Percentiles rank a stretch among this genome's conserved stretches.
These are phyloP conservation scores for Euborellia annulipes DNA, from an alignment of 1,140 invertebrate genomes.

Conservation along the genomic window DNA sequence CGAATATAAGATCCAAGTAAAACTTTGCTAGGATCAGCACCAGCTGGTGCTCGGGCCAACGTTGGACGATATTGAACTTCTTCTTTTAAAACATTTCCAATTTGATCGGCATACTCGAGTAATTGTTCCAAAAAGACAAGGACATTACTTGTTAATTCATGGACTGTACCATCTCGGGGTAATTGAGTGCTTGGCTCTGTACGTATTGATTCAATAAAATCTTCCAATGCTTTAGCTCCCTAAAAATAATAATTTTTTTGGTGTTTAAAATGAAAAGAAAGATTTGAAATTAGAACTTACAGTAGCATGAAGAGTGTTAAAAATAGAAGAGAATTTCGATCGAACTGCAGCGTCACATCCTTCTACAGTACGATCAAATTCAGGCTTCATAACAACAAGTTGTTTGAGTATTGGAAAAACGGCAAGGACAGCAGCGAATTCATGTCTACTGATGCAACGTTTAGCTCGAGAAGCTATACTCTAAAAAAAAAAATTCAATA, in stretches of 20 bases:
- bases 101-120: constrained; percentile 58
- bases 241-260: too few relatives aligned
- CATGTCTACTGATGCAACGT: constrained; percentile 60
- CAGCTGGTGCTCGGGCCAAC: too few relatives aligned
- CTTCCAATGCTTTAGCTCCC: constrained; percentile 79
- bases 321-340: constrained; percentile 53
- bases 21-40: constrained; percentile 21
- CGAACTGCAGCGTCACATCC: constrained; percentile 51
- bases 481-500: constrained; percentile 28
- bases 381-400: constrained; percentile 59
- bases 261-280: too few relatives aligned
- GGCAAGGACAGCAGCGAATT: constrained; percentile 69
- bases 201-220: constrained; percentile 81
- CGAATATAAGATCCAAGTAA: constrained; percentile 7
- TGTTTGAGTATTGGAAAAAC: constrained; percentile 79
- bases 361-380: constrained; percentile 64
- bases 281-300: constrained; percentile 28
- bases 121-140: constrained; percentile 76
- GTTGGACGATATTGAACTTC: background rate
- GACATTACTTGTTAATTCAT: constrained; percentile 86
- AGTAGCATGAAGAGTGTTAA: constrained; percentile 57
- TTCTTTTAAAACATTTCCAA: constrained; percentile 35
- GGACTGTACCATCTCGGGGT: constrained; percentile 90
- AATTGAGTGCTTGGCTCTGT: constrained; percentile 66
- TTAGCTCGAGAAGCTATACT: constrained; percentile 60